Conservation (phyloP, 2,113 vertebrate genomes). For the Coptodon bakossiorum region DNA sequence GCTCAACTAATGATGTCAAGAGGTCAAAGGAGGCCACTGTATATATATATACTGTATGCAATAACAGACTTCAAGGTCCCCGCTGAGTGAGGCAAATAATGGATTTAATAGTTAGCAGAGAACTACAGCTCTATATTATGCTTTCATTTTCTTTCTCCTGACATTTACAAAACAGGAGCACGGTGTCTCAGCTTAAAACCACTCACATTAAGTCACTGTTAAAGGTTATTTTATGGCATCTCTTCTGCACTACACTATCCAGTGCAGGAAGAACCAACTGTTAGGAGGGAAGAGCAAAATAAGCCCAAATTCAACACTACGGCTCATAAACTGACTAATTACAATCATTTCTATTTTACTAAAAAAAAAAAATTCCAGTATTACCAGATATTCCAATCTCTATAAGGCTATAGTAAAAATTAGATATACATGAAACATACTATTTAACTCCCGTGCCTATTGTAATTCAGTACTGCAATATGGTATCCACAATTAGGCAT, state of each 20-base stretch:
- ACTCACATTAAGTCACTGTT: neutral
- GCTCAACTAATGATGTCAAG: slow-evolving; percentile 21
- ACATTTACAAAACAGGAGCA: neutral
- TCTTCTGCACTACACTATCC: neutral
- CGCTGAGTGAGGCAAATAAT: neutral
- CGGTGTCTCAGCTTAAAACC: neutral
- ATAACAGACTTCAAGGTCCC: neutral
- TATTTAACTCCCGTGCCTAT: neutral
- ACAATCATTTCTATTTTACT: neutral
- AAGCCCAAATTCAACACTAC: neutral
- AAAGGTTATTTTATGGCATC: neutral
- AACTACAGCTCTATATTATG: neutral
- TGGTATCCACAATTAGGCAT: neutral
- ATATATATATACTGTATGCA: neutral
- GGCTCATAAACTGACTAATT: neutral
- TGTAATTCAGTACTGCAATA: neutral
- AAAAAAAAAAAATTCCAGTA: neutral
- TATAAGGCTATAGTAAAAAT: neutral
- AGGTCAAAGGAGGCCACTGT: neutral
- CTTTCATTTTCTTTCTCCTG: neutral
- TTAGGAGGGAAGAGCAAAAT: neutral
- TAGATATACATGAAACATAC: neutral
- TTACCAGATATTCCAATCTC: neutral
- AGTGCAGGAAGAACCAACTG: neutral
- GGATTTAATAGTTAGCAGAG: neutral